Evolutionary conservation across 2,113 vertebrate genomes (phyloP).

Genomic region (Parotia lawesii): DNA sequence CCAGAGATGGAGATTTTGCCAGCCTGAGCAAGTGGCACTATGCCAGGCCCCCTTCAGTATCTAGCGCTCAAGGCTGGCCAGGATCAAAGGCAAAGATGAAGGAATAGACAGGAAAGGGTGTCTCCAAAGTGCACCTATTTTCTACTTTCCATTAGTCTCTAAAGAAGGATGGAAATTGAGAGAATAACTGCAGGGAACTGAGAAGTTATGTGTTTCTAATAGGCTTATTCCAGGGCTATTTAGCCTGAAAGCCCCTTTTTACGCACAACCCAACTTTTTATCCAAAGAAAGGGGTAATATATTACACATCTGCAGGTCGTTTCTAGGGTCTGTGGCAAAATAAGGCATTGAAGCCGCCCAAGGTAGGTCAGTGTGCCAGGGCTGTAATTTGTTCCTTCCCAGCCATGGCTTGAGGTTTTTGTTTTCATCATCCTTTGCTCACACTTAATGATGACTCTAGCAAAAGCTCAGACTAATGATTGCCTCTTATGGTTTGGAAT

Average conservation of each 20-base stretch:
- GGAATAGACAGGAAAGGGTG: not conserved
- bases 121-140: not conserved
- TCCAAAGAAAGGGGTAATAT: not conserved
- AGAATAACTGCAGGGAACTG: not conserved
- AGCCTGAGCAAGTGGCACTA: not conserved
- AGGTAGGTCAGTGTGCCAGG: not conserved
- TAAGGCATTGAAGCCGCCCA: not conserved
- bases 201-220: not conserved
- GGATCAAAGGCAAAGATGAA: not conserved
- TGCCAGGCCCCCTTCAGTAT: not conserved
- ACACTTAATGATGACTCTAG: not conserved
- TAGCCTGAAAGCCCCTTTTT: not conserved
- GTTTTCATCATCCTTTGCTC: not conserved
- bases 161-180: not conserved
- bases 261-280: not conserved
- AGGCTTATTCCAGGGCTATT: not conserved
- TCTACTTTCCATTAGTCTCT: not conserved
- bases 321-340: not conserved
- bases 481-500: not conserved
- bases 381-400: not conserved
- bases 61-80: not conserved
- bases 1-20: not conserved
- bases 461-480: not conserved
- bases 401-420: not conserved
- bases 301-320: not conserved